These are phyloP conservation scores for Phengaris alcon DNA, from an alignment of 2,888 invertebrate species.

Conservation along the genomic window DNA sequence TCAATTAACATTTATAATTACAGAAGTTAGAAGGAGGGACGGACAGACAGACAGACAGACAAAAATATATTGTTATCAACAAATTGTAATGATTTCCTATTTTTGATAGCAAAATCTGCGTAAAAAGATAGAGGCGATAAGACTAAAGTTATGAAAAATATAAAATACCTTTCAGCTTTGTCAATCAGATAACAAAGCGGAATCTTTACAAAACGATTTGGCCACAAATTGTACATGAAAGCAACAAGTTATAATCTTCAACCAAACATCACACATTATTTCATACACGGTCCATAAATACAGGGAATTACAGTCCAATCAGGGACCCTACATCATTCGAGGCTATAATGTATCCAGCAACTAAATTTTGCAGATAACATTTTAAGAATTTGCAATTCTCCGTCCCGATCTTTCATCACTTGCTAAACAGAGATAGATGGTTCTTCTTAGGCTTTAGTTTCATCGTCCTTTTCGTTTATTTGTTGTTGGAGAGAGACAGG, in stretches of 20 bases:
- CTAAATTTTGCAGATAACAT: constrained; percentile 24
- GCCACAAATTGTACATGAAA: neutral
- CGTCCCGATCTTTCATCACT: neutral
- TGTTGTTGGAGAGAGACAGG: constrained; percentile 28
- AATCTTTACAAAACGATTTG: neutral
- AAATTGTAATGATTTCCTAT: too few relatives aligned
- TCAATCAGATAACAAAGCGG: neutral
- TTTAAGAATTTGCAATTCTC: constrained; percentile 17
- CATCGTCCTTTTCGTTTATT: constrained; percentile 28
- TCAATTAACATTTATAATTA: too few relatives aligned
- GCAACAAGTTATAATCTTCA: neutral
- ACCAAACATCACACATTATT: constrained; percentile 12
- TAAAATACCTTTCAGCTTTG: neutral
- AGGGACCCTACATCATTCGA: constrained; percentile 9
- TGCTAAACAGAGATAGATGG: neutral
- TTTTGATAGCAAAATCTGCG: too few relatives aligned
- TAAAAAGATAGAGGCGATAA: too few relatives aligned
- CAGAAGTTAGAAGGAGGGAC: too few relatives aligned
- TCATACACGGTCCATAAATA: constrained; percentile 11
- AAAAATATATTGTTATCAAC: too few relatives aligned
- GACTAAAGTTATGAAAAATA: too few relatives aligned
- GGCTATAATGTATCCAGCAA: constrained; percentile 22
- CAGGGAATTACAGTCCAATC: constrained; percentile 23
- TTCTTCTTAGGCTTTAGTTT: neutral
- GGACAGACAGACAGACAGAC: too few relatives aligned